Evolutionary conservation across 1,140 invertebrate genomes (phyloP).

Genomic region (Contarinia nasturtii): DNA sequence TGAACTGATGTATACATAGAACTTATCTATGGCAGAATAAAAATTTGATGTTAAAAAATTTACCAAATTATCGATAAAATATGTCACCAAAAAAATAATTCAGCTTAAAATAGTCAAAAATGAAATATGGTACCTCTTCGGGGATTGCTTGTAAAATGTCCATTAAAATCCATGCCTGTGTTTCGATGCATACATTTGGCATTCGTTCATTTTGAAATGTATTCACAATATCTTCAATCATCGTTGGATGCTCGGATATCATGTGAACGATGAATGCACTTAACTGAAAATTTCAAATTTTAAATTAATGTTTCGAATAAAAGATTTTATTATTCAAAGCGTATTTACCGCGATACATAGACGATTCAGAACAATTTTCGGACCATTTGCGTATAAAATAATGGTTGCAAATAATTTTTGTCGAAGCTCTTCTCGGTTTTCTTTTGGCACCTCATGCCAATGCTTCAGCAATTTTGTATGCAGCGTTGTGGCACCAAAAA

Average conservation of each 20-base stretch:
- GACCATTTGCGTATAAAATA: conserved; percentile 50
- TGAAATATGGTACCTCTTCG: conserved; percentile 42
- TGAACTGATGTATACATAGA: conserved; percentile 20
- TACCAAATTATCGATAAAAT: too few relatives aligned
- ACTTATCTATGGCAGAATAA: conserved; percentile 11
- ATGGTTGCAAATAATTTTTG: conserved; percentile 56
- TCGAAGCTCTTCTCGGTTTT: conserved; percentile 53
- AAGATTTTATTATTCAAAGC: neutral
- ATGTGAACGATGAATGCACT: conserved; percentile 47
- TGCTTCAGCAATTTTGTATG: conserved; percentile 71
- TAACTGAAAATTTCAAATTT: conserved; percentile 25
- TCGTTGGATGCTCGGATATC: conserved; percentile 37
- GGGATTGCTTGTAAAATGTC: conserved; percentile 61
- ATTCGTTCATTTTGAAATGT: conserved; percentile 40
- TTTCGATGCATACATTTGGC: conserved; percentile 28
- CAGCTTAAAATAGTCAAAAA: neutral
- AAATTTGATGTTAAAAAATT: too few relatives aligned
- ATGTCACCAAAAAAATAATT: neutral
- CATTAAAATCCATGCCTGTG: conserved; percentile 38
- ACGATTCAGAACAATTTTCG: conserved; percentile 66
- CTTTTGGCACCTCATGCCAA: conserved; percentile 64
- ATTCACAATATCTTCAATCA: conserved; percentile 39
- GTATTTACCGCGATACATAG: conserved; percentile 68
- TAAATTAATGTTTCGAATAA: conserved; percentile 2
- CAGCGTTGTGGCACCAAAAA: conserved; percentile 77